Base-by-base conservation (phyloP, 2,113 vertebrate species). In the Dissostichus mawsoni region DNA sequence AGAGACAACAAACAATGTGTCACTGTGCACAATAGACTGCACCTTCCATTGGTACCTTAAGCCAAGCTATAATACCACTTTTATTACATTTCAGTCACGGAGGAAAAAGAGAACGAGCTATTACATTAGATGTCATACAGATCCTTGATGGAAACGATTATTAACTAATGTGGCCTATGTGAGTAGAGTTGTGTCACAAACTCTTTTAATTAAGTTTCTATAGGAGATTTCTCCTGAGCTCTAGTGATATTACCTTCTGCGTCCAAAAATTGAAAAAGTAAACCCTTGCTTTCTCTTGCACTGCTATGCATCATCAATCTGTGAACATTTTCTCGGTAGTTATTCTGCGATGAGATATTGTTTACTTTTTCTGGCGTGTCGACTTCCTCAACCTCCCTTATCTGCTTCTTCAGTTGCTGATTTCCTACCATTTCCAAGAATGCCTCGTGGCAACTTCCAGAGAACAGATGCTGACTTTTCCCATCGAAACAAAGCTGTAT, bases 381-480 rank as follows among this genome's bases (percentile, higher is more conserved):
- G 14, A 33, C 74, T 74, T 64, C 55, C 50, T 62, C 52, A 12
- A 62, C 58, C 47, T 71, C 20, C 50, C 75, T 14, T 51, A 61
- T 75, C 62, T 59, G 23, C 33, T 8, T 48, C 67, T 76, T 71
- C 80, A 45, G 6, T 56, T 25, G 65, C 57, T 13, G 52, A 65
- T 80, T 87, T 66, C 57, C 47, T 52, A 47, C 76, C 36, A 71
- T 64, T 81, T 88, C 72, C 69, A 71, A 62, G 44, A 84, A 89
- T 80, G 79, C 71, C 86, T 80, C 10, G 25, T 79, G 81, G 79
- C 81, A 58, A 71, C 74, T 76, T 69, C 41, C 59, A 74, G 33
- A 20, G 71, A 92, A 67, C 81, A 89, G 76, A 87, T 73, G 83
- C 77, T 56, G 76, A 76, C 76, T 69, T 80, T 68, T 78, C 76